These are phyloP conservation scores for Calameuta idolon DNA, from an alignment of 2,888 invertebrate genomes.

Conservation along the genomic window DNA sequence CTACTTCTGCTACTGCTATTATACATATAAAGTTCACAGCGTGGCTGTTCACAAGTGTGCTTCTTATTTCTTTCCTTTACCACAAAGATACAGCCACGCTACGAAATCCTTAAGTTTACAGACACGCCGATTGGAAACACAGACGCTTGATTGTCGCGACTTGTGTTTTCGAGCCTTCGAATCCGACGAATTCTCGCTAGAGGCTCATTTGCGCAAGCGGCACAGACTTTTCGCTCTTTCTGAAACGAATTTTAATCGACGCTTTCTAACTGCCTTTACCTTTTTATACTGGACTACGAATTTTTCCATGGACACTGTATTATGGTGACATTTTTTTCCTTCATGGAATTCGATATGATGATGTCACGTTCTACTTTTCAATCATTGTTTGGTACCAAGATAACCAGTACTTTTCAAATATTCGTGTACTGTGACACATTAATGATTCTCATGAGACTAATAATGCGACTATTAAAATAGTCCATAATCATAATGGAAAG, in stretches of 20 bases:
- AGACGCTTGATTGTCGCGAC: slow-evolving; percentile 1
- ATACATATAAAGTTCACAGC: neutral
- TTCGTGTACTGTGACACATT: neutral
- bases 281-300: neutral
- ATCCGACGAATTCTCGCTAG: slow-evolving; percentile 10
- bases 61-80: neutral
- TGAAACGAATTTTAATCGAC: slow-evolving; percentile 2
- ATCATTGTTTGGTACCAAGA: neutral
- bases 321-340: neutral
- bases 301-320: neutral
- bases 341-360: neutral
- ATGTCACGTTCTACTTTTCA: neutral
- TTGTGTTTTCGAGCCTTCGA: slow-evolving; percentile 8
- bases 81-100: neutral
- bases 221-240: neutral
- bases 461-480: neutral
- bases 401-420: neutral
- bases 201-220: slow-evolving; percentile 1
- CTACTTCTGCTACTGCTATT: neutral
- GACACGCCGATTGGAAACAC: neutral
- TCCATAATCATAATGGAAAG: neutral
- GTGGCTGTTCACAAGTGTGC: neutral
- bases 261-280: neutral
- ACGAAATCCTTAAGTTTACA: neutral
- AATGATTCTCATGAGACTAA: neutral